These are phyloP conservation scores for Drosophila rubida DNA, from an alignment of 2,888 invertebrate species.

Conservation along the genomic window DNA sequence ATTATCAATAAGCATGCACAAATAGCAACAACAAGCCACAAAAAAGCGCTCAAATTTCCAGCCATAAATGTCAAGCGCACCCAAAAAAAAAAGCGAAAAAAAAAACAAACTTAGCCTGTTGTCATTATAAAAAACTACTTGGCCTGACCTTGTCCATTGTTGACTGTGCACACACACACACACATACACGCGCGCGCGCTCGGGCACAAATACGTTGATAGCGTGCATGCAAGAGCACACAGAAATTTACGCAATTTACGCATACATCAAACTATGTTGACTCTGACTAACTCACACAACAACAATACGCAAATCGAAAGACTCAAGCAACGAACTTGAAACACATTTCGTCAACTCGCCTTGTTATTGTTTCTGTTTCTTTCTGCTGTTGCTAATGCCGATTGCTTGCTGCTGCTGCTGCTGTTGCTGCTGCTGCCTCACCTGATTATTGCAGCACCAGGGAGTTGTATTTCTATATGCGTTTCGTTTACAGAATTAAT, in stretches of 20 bases:
- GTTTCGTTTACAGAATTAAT: slow-evolving; percentile 61
- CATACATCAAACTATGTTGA: slow-evolving; percentile 43
- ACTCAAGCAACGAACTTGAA: slow-evolving; percentile 79
- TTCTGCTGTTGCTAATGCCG: slow-evolving; percentile 27
- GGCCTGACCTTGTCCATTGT: slow-evolving; percentile 78
- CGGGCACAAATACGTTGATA: too few relatives aligned
- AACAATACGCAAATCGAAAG: slow-evolving; percentile 70
- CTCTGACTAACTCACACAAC: slow-evolving; percentile 62
- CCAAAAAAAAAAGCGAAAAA: slow-evolving; percentile 41
- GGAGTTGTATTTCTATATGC: slow-evolving; percentile 47
- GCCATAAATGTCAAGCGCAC: slow-evolving; percentile 66
- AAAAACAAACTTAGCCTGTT: slow-evolving; percentile 48
- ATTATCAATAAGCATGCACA: slow-evolving; percentile 63
- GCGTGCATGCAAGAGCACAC: slow-evolving; percentile 29
- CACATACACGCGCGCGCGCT: slow-evolving; percentile 12
- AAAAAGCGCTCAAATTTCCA: slow-evolving; percentile 48
- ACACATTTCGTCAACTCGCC: slow-evolving; percentile 64
- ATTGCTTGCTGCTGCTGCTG: slow-evolving; percentile 11
- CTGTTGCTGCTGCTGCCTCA: slow-evolving; percentile 25
- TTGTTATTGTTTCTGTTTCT: slow-evolving; percentile 28
- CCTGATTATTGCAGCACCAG: slow-evolving; percentile 52
- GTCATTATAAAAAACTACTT: slow-evolving; percentile 74
- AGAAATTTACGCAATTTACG: slow-evolving; percentile 66
- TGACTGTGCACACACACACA: slow-evolving; percentile 59
- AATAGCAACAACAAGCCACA: slow-evolving; percentile 36